Evolutionary conservation across 2,888 invertebrate species (phyloP).

Genomic region (Celastrina argiolus): DNA sequence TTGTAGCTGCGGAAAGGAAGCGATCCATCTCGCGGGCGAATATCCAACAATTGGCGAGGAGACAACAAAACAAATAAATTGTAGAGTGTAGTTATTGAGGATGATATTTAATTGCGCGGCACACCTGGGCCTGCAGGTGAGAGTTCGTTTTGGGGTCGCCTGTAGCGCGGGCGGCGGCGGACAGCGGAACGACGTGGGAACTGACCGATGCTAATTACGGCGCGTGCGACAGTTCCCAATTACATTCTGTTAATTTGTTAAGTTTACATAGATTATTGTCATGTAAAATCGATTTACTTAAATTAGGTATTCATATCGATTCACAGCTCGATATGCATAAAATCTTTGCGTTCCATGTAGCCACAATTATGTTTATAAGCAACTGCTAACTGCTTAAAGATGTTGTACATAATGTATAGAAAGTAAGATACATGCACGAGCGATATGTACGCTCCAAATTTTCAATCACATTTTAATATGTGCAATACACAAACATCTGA

Average conservation of each 20-base stretch:
- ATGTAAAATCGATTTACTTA: no score
- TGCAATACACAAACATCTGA: no score
- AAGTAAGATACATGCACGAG: no score
- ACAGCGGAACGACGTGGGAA: conserved; percentile 10
- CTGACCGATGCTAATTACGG: conserved; percentile 8
- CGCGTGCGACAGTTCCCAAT: not conserved
- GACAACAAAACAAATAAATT: conserved; percentile 62
- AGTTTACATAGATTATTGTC: not conserved
- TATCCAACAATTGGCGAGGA: conserved; percentile 42
- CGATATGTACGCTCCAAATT: no score
- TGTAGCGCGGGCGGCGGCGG: conserved; percentile 41
- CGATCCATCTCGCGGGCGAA: conserved; percentile 46
- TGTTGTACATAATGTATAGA: no score
- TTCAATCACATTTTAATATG: no score
- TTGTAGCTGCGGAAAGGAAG: conserved; percentile 48
- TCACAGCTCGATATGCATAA: no score
- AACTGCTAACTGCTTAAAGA: no score
- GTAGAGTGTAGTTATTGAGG: conserved; percentile 48
- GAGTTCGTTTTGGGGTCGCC: conserved; percentile 66
- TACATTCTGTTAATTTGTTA: not conserved
- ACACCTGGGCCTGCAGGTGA: conserved; percentile 75
- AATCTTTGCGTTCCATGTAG: no score
- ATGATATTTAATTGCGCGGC: conserved; percentile 65
- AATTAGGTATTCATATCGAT: no score
- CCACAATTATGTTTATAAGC: no score